Evolutionary conservation across 2,888 invertebrate genomes (phyloP), one percentile per base, ranked within the genome.

Genomic region (Coleophora flavipennella): DNA sequence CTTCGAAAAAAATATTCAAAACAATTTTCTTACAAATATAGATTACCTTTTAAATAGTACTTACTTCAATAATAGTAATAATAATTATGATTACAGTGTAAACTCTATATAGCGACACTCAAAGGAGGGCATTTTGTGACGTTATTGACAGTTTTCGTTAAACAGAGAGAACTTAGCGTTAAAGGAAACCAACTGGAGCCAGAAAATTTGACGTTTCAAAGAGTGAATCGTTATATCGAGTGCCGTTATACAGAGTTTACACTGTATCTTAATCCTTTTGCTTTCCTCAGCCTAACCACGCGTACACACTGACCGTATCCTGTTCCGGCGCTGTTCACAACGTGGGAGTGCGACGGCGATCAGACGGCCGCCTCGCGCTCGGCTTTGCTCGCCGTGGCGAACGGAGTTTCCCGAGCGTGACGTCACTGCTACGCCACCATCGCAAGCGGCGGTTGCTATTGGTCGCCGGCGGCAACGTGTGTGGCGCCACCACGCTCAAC

Each of bases 301-400:
- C 76, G 0, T 88, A 87, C 53, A 88, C 87, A 1, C 59, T 89
- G 29, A 86, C 85, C 25, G 78, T 89, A 9, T 67, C 86, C 0
- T 88, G 88, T 51, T 64, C 83, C 28, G 65, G 62, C 36, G 70
- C 75, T 35, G 84, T 88, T 14, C 88, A 86, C 64, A 88, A 89
- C 59, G 80, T 89, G 13, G 86, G 86, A 26, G 80, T 88, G n/a
- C 64, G 86, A 0, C 71, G 86, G 8, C 71, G 87, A 7, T 57
- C 74, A 1, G 88, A 88, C 59, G 83, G 84, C 12, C 69, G 83
- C 1, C 68, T 88, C 11, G 86, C 88, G 1, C 71, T 88, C 33
- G 89, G 89, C 38, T 85, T 69, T 48, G 76, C 86, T 36, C 81
- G 88, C 40, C 63, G 71, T 32, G 81, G 85, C 7, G 88, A 88